These are phyloP conservation scores for Poecilia velifera DNA, from an alignment of 2,797 vertebrate genomes.

Conservation along the genomic window DNA sequence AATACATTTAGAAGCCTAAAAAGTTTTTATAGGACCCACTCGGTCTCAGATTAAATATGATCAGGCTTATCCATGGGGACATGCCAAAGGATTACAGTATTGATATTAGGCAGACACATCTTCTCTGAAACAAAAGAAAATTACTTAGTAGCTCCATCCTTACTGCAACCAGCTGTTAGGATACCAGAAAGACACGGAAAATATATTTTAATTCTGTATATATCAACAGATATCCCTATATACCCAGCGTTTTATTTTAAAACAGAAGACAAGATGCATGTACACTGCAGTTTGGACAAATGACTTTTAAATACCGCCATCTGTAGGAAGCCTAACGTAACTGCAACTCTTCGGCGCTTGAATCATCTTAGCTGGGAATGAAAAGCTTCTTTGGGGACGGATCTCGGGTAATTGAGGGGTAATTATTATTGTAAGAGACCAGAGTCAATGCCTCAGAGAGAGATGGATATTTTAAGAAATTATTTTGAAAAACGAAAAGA, in stretches of 20 bases:
- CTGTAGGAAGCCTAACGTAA: constrained; percentile 52
- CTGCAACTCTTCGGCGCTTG: background rate
- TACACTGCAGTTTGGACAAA: constrained; percentile 15
- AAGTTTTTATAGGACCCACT: background rate
- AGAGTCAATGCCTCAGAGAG: background rate
- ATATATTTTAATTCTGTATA: background rate
- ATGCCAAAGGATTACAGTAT: too few relatives aligned
- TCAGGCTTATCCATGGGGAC: background rate
- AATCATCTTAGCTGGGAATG: constrained; percentile 1
- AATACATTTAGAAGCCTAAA: background rate
- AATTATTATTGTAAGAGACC: background rate
- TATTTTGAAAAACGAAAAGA: background rate
- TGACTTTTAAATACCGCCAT: constrained; percentile 69
- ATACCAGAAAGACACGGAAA: background rate
- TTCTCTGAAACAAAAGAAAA: background rate
- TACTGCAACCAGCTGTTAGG: background rate
- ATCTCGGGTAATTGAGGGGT: background rate
- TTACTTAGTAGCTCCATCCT: background rate
- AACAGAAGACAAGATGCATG: constrained; percentile 16
- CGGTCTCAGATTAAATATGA: background rate
- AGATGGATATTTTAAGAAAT: background rate
- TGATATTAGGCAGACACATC: constrained; percentile 3
- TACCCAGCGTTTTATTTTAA: constrained; percentile 4
- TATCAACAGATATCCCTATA: background rate
- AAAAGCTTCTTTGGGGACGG: background rate